Conservation (phyloP, 1,140 invertebrate species). For the Cylas formicarius region DNA sequence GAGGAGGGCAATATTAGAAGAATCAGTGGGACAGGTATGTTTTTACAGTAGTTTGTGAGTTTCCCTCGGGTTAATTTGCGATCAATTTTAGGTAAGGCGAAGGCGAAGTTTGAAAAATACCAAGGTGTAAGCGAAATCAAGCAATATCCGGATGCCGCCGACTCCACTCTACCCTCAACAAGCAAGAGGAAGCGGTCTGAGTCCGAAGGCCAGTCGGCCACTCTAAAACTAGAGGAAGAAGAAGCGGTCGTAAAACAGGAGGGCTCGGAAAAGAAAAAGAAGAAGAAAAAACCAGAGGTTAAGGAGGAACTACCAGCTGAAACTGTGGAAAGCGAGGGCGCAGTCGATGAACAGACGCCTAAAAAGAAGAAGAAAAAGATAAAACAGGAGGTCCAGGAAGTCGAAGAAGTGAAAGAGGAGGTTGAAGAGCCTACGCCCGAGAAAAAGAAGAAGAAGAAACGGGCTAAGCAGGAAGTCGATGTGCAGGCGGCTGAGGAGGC, state of each 20-base stretch:
- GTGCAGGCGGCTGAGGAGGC: conserved; percentile 19
- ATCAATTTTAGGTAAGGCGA: conserved; percentile 51
- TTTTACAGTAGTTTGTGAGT: no score
- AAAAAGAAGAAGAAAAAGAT: conserved; percentile 30
- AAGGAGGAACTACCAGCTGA: conserved; percentile 29
- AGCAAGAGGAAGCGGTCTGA: conserved; percentile 47
- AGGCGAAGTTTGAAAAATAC: conserved; percentile 87
- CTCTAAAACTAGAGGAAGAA: conserved; percentile 19
- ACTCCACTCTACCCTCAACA: conserved; percentile 50
- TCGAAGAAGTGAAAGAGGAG: conserved; percentile 26
- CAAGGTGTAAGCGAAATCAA: conserved; percentile 66
- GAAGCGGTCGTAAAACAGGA: conserved; percentile 25
- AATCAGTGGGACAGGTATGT: conserved; percentile 74
- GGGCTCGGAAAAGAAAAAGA: conserved; percentile 28
- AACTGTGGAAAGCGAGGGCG: not conserved
- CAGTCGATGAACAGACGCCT: conserved; percentile 18
- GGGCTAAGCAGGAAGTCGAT: conserved; percentile 22
- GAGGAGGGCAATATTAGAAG: conserved; percentile 78
- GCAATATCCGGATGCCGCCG: conserved; percentile 54
- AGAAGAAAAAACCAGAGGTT: conserved; percentile 39
- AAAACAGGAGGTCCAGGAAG: conserved; percentile 22
- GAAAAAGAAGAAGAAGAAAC: conserved; percentile 37
- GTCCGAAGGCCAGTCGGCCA: conserved; percentile 36
- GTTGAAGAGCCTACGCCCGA: conserved; percentile 14
- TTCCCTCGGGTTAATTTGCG: no score